Base-by-base conservation (phyloP, 1,140 invertebrate genomes). In the Chironomus tepperi region DNA sequence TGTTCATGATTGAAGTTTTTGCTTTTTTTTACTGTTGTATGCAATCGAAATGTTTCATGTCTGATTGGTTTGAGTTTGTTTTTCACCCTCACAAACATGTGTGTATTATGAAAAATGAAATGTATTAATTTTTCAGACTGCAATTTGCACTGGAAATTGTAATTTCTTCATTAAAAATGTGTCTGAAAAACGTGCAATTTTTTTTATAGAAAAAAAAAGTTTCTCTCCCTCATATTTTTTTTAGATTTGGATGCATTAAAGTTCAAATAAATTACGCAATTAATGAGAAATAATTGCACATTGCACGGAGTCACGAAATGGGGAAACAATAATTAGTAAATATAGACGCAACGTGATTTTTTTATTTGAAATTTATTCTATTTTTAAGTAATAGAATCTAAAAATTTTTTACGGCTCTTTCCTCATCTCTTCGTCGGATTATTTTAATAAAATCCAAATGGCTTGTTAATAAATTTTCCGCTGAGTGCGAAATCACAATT, bases 301-400 rank as follows among this genome's bases (percentile, higher is more conserved):
- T 57, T 57, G 47, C 47, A 57, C 12, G 47, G n/a, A 57, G 47
- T n/a, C 3, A 57, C 12, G 12, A 12, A 57, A 15, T 5, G 47
- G 12, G 12, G 47, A 57, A n/a, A 57, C 12, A 57, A 57, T 57
- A 57, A 57, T n/a, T 57, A 57, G n/a, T 15, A 57, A 47, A n/a
- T n/a, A 57, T 57, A 47, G 43, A 47, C 43, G 43, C 43, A 47
- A 47, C 47, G 47, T 57, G 47, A 57, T 57, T 57, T 57, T n/a
- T 15, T n/a, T 57, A n/a, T n/a, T 12, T 57, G n/a, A 57, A 9
- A 57, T 57, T 57, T 47, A 10, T 57, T 57, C 47, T 12, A 57
- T 15, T 57, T n/a, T 12, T 5, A 57, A 15, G 12, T 57, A 57
- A 12, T 57, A n/a, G 12, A 34, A 34, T 34, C 24, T 34, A 34